Base-by-base conservation (phyloP, 2,797 vertebrate genomes). In the Silurus lanzhouensis region DNA sequence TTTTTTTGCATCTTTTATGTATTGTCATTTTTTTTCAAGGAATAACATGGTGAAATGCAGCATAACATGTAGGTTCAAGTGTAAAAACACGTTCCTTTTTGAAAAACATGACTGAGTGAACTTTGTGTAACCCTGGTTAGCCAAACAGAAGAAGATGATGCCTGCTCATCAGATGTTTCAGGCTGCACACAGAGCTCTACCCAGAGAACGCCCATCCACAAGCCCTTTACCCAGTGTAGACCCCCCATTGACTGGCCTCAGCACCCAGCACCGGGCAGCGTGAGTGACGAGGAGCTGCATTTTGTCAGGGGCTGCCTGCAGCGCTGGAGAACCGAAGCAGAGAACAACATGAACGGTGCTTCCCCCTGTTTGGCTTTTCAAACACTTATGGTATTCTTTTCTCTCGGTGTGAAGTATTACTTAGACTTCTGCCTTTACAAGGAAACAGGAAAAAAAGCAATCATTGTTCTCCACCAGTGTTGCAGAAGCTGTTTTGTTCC, bases 271-370 rank as follows among this genome's bases (percentile, higher is more conserved):
- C 97, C 97, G 8, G 95, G 87, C 46, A 90, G 92, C 25, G 91
- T 95, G 84, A 96, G 96, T 0, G 92, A 96, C 6, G 96, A 97
- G 15, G 98, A 99, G 92, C 94, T 98, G 72, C 93, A 83, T 88
- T 96, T 96, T 2, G 95, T 98, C 2, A 96, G 93, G 89, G 92
- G 88, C 1, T 99, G 98, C 90, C 94, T 99, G 27, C 97, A 97
- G 90, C 96, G 97, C 8, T 99, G 98, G 98, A 97, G 96, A 89
- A 91, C 92, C 0, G 97, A 99, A 90, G 97, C 96, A 0, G 95
- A 99, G 58, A 97, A 96, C n/a, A 97, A 97, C 2, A 93, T 99
- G 74, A 95, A 93, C 88, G 97, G 98, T 99, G 82, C 25, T 76
- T 85, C n/a, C 72, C 82, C 31, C 8, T 46, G 31, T 58, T 22